A percentile compares a stretch with the other conserved stretches of the same genome.
These are phyloP conservation scores for Tetheella fluctuosa DNA, from an alignment of 2,888 invertebrate genomes.

Conservation along the genomic window DNA sequence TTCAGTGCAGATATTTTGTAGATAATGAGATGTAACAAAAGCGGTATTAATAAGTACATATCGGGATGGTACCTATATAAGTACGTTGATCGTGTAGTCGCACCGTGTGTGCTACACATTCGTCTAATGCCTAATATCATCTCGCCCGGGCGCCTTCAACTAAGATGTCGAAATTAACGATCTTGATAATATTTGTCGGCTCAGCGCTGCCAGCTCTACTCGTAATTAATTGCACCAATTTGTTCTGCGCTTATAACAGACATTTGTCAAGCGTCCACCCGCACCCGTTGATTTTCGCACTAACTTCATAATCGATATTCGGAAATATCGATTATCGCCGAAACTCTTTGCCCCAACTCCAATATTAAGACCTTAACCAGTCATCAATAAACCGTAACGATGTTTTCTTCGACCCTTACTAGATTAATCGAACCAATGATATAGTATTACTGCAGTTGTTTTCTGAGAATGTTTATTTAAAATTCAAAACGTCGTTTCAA, in stretches of 20 bases:
- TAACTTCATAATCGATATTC: slow-evolving; percentile 80
- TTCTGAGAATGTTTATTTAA: slow-evolving; percentile 43
- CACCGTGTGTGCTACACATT: slow-evolving; percentile 58
- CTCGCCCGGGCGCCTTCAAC: slow-evolving; percentile 48
- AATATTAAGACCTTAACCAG: slow-evolving; percentile 61
- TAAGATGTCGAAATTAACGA: slow-evolving; percentile 81
- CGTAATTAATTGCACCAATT: slow-evolving; percentile 81
- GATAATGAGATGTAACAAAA: not conserved
- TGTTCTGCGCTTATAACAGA: slow-evolving; percentile 80
- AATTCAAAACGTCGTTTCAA: slow-evolving; percentile 53
- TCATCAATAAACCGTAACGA: slow-evolving; percentile 68
- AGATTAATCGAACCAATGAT: slow-evolving; percentile 38
- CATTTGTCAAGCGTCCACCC: slow-evolving; percentile 79
- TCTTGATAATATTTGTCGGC: slow-evolving; percentile 83
- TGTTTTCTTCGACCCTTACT: slow-evolving; percentile 48
- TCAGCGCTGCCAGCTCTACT: slow-evolving; percentile 73
- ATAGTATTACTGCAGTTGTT: slow-evolving; percentile 39
- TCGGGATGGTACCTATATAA: slow-evolving; percentile 3
- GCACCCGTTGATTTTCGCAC: slow-evolving; percentile 76
- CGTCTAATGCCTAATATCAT: slow-evolving; percentile 62
- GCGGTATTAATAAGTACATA: slow-evolving; percentile 15
- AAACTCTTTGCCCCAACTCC: slow-evolving; percentile 59
- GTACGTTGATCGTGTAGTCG: slow-evolving; percentile 24
- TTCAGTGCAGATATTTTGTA: not conserved
- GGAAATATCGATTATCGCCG: slow-evolving; percentile 66